Conservation (phyloP, 2,113 vertebrate genomes). For the Melospiza georgiana region DNA sequence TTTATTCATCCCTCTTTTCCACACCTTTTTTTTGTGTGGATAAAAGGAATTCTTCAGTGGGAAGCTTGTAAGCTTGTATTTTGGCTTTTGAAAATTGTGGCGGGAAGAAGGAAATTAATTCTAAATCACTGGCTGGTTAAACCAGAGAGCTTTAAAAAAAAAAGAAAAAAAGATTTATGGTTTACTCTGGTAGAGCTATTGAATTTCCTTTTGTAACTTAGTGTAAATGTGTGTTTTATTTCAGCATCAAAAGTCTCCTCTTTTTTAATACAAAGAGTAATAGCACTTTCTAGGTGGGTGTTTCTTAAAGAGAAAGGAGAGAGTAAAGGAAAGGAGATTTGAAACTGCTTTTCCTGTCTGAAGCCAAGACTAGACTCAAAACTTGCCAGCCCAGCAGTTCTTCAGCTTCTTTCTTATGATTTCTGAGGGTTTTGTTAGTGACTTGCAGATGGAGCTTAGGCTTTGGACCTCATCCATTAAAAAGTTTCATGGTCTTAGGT, state of each 20-base stretch:
- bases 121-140: slow-evolving; percentile 10
- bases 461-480: slow-evolving; percentile 64
- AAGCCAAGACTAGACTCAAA: slow-evolving; percentile 46
- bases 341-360: slow-evolving; percentile 58
- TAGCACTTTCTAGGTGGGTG: slow-evolving; percentile 41
- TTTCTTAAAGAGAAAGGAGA: slow-evolving; percentile 54
- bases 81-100: not conserved
- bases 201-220: slow-evolving; percentile 52
- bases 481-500: slow-evolving; percentile 70
- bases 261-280: slow-evolving; percentile 23
- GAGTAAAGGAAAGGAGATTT: slow-evolving; percentile 23
- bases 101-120: slow-evolving; percentile 42
- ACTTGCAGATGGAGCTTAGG: slow-evolving; percentile 68
- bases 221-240: slow-evolving; percentile 53
- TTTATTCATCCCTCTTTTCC: not conserved
- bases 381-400: slow-evolving; percentile 35
- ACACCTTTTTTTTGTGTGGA: not conserved
- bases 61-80: not conserved
- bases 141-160: not conserved
- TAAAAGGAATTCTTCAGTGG: not conserved
- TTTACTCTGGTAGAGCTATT: slow-evolving; percentile 48
- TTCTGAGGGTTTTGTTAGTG: slow-evolving; percentile 68
- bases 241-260: slow-evolving; percentile 34
- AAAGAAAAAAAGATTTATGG: not conserved
- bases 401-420: slow-evolving; percentile 50